Evolutionary conservation across 2,888 invertebrate species (phyloP), one percentile per base, ranked within the genome.

Genomic region (Pristionchus fissidentatus): DNA sequence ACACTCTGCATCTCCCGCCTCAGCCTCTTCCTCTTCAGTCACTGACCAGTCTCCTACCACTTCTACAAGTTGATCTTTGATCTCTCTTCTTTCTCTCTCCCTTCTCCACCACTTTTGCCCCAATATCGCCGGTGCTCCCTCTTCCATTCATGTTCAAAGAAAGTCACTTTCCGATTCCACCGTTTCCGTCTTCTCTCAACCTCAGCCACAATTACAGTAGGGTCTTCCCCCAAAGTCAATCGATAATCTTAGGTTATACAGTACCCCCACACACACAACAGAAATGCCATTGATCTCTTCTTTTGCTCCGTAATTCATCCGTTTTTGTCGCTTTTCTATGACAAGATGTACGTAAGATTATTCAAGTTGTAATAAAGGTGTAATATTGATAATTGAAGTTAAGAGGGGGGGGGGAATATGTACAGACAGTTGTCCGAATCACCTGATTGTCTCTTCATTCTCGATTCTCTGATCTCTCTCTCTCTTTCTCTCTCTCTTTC

Each of bases 251-350:
- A 66, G 66, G 66, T 66, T 66, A n/a, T 8, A n/a, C n/a, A n/a
- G n/a, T 13, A n/a, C 38, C 10, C 22, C 8, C 29, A 66, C 4
- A 66, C 66, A 66, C n/a, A 66, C 38, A 38, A 29, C 19, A 62
- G 22, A 66, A 66, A 66, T 38, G 66, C 66, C 66, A 66, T 66
- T 66, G 66, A 66, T 66, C 66, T 66, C 66, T 29, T 62, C 35
- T 35, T 62, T 66, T 66, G 66, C 66, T 66, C 66, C 66, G 66
- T 66, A 32, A 32, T 55, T 55, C 35, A 29, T 13, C 32, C 10
- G 26, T 57, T 57, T 57, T 22, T 66, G 38, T 66, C 66, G 66
- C 66, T 66, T 62, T 66, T 32, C 22, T 66, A 66, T 66, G 66
- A 66, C 66, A 66, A 66, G 38, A 66, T 62, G n/a, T 57, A 57